Base-by-base conservation (phyloP, 1,140 invertebrate genomes). In the Watersipora subatra region DNA sequence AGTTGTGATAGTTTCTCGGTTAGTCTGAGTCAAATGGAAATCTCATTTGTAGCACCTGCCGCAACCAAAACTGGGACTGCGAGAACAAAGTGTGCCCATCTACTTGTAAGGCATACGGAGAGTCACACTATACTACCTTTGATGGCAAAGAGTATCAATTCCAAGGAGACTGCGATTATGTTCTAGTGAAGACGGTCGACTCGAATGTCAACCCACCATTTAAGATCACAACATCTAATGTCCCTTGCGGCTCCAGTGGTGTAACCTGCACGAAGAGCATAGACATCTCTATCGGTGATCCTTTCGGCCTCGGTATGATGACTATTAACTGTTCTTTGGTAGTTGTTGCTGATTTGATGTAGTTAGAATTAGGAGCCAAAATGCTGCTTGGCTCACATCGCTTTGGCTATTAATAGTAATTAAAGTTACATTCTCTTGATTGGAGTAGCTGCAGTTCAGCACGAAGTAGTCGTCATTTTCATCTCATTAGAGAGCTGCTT, bases 191-290 rank as follows among this genome's bases (percentile, higher is more conserved):
- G 76, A 68, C 63, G 1, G 66, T 68, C 24, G 66, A 61, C 22
- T 71, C 65, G 34, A 46, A 46, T n/a, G n/a, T n/a, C n/a, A 29
- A 69, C 1, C 29, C 66, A 61, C 69, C 68, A 28, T 75, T 76
- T 63, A 68, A 69, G 26, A 70, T 80, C 56, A 73, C 70, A 29
- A 76, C 78, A 12, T 80, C 89, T 82, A 89, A 90, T 73, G 87
- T 89, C 17, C 87, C 88, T 1, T 94, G 92, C 73, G 90, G 91
- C 24, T 87, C 89, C 0, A 86, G 86, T 19, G 90, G 91, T 0
- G 88, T 90, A 0, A 88, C 89, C 0, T 94, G 92, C 73, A 89
- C 89, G 2, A 92, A 93, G 73, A 87, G 90, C 0, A 79, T 93
- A 2, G 87, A 84, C 76, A 67, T 84, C 87, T 20, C 85, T 84